phyloP scores from a whole-genome alignment of 1,140 invertebrate genomes.

The Tetragnatha versicolor region DNA sequence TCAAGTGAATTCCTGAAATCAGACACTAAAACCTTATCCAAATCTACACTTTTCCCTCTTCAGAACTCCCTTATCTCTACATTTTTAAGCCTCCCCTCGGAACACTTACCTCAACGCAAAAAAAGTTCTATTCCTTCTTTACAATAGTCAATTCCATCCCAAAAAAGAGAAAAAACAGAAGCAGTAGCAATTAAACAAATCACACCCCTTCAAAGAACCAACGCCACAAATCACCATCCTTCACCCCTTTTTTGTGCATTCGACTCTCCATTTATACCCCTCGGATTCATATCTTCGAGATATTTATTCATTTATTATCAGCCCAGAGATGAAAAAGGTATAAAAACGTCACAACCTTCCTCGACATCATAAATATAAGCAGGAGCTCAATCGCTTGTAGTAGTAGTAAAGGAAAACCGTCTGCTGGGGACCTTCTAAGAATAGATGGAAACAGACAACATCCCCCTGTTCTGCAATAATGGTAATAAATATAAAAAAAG shows the following conservation, averaged over 20 bases:
- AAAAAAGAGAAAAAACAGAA: neutral
- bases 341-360: slow-evolving; percentile 36
- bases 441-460: slow-evolving; percentile 23
- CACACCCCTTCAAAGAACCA: neutral
- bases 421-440: slow-evolving; percentile 5
- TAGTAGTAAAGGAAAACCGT: slow-evolving; percentile 7
- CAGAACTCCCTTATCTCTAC: too few species aligned
- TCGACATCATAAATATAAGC: slow-evolving; percentile 34
- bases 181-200: slow-evolving; percentile 33
- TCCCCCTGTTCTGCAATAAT: slow-evolving; percentile 15
- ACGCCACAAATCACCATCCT: slow-evolving; percentile 8
- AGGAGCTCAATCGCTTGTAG: slow-evolving; percentile 5
- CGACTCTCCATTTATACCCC: neutral
- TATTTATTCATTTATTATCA: slow-evolving; percentile 53
- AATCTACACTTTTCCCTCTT: too few species aligned
- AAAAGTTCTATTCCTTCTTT: too few species aligned
- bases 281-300: slow-evolving; percentile 27
- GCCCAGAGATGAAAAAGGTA: slow-evolving; percentile 34
- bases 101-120: neutral
- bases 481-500: slow-evolving; percentile 39
- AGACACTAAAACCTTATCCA: too few species aligned
- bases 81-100: neutral
- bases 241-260: neutral
- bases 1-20: too few species aligned
- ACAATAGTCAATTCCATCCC: too few species aligned